A percentile compares a stretch with the other conserved stretches of the same genome.
Evolutionary conservation across 2,888 invertebrate species (phyloP).

Genomic region (Drosophila eohydei): DNA sequence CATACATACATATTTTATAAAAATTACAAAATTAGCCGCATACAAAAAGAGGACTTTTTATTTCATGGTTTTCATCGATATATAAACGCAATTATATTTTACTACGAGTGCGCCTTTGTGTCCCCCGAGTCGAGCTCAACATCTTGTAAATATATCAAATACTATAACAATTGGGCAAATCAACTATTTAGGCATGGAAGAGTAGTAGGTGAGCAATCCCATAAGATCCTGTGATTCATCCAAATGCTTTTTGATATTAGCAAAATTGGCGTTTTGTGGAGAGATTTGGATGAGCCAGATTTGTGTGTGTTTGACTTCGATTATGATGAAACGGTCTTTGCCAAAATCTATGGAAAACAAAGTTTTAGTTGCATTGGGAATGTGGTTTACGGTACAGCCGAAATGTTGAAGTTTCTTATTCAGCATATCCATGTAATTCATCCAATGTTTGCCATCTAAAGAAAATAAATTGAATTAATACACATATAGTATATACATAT

Average conservation of each 20-base stretch:
- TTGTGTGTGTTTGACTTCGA: neutral
- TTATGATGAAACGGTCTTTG: neutral
- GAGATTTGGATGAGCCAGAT: slow-evolving; percentile 32
- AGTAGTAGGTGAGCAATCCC: slow-evolving; percentile 40
- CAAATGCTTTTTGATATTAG: slow-evolving; percentile 26
- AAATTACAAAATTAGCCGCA: slow-evolving; percentile 56
- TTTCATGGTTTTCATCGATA: too few species aligned
- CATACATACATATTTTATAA: slow-evolving; percentile 45
- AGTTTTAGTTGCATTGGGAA: neutral
- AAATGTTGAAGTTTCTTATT: slow-evolving; percentile 5
- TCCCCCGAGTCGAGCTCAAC: too few species aligned
- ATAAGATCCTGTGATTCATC: slow-evolving; percentile 43
- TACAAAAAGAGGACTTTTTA: too few species aligned
- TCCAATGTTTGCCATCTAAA: neutral
- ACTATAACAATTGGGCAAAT: too few species aligned
- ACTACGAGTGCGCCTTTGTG: too few species aligned
- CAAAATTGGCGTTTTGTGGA: slow-evolving; percentile 33
- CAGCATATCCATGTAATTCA: neutral
- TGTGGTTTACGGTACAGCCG: slow-evolving; percentile 12
- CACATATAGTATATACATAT: too few species aligned
- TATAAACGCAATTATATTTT: too few species aligned
- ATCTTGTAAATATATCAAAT: too few species aligned
- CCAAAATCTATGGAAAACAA: slow-evolving; percentile 27
- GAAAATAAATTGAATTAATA: neutral
- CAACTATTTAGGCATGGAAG: too few species aligned